These are phyloP conservation scores for Catharus bicknelli DNA, from an alignment of 2,113 vertebrate species.

Conservation along the genomic window DNA sequence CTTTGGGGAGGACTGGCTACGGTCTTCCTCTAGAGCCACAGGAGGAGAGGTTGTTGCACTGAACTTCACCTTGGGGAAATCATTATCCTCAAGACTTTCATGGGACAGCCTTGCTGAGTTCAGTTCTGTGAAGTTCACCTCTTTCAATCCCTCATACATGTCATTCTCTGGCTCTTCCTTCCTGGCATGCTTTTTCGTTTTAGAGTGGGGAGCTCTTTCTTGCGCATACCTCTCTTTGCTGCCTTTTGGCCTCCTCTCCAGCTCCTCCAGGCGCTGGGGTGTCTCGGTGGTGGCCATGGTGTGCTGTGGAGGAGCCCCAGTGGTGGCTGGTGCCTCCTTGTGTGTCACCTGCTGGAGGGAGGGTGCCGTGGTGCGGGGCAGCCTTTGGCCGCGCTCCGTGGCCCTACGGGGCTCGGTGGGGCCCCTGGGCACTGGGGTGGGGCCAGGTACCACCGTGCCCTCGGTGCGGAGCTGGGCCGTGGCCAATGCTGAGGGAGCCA, in stretches of 20 bases:
- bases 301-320: neutral
- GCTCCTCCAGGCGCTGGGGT: neutral
- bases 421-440: neutral
- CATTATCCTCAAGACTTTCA: neutral
- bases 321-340: neutral
- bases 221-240: constrained; percentile 3
- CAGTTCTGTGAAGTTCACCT: neutral
- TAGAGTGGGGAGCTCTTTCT: constrained; percentile 63
- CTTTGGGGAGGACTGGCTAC: constrained; percentile 39
- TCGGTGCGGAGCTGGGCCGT: neutral
- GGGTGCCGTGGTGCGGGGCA: neutral
- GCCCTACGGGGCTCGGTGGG: constrained; percentile 2
- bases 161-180: constrained; percentile 4
- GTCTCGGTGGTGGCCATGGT: neutral
- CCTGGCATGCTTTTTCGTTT: constrained; percentile 50
- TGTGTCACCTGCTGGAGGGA: neutral
- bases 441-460: neutral
- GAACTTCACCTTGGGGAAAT: constrained; percentile 56
- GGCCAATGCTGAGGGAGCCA: constrained; percentile 33
- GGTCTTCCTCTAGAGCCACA: constrained; percentile 39
- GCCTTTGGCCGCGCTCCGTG: constrained; percentile 37
- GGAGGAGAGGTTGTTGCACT: constrained; percentile 62
- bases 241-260: neutral
- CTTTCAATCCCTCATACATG: neutral
- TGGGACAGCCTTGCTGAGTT: neutral